Conservation (phyloP, 1,140 invertebrate genomes). For the Drosophila pseudoobscura region DNA sequence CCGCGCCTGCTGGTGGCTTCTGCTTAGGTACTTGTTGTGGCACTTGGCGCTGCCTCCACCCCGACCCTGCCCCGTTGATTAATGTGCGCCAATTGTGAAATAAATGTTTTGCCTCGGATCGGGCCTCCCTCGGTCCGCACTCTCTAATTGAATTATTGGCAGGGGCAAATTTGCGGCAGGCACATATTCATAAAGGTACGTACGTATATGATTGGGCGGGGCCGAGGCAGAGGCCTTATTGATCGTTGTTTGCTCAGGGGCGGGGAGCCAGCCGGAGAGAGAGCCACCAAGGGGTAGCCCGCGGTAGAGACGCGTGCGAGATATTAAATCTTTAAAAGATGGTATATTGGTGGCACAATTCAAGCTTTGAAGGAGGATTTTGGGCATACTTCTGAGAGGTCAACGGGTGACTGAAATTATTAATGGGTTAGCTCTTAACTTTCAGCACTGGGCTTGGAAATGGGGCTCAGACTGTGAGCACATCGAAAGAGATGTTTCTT, state of each 20-base stretch:
- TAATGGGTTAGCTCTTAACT: too few relatives aligned
- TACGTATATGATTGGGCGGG: constrained; percentile 15
- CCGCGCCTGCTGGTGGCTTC: neutral
- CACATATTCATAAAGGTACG: constrained; percentile 34
- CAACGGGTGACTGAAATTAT: too few relatives aligned
- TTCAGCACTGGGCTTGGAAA: too few relatives aligned
- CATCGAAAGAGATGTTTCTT: too few relatives aligned
- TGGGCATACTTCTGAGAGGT: too few relatives aligned
- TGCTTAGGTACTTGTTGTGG: constrained; percentile 71
- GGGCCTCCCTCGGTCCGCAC: constrained; percentile 5
- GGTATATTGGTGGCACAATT: constrained; percentile 22
- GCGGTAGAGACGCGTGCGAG: constrained; percentile 28
- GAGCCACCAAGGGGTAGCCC: neutral
- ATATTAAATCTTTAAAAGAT: constrained; percentile 28
- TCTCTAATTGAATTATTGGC: constrained; percentile 79
- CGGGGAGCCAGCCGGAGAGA: constrained; percentile 11
- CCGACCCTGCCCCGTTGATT: constrained; percentile 65
- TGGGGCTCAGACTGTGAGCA: too few relatives aligned
- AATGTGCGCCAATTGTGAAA: constrained; percentile 79
- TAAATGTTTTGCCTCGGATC: constrained; percentile 57
- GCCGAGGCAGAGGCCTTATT: constrained; percentile 28
- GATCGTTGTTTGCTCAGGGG: constrained; percentile 48
- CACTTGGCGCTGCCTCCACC: constrained; percentile 29
- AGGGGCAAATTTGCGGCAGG: constrained; percentile 71
- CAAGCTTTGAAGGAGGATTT: neutral